Base-by-base conservation (phyloP, 2,888 invertebrate genomes). In the Lochmaea capreae region DNA sequence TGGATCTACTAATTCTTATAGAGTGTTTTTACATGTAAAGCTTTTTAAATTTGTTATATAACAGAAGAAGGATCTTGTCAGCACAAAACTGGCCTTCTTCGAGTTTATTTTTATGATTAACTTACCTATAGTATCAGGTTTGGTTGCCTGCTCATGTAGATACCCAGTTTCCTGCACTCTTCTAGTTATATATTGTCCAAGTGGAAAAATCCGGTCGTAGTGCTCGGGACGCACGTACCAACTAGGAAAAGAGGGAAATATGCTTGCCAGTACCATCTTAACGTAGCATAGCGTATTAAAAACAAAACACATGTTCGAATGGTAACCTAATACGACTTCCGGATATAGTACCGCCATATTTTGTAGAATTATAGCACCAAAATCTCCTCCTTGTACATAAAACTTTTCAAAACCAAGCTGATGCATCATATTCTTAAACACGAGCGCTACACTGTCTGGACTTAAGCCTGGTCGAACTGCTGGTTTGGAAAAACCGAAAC, bases 51-150 rank as follows among this genome's bases (percentile, higher is more conserved):
- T 22, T 3, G 22, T 22, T 22, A 22, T 2, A 3, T 33, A 33
- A 6, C 5, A 33, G 4, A 0, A 33, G 33, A 6, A 39, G 33
- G 1, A 8, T 39, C 33, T 39, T 8, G 26, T 39, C 5, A 9
- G 8, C 33, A 39, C 33, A 39, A n/a, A 39, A 9, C 33, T 39
- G 8, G 5, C 33, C 33, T 5, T 33, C 4, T 5, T 33, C 33
- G 33, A 33, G 33, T 43, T 2, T 12, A n/a, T n/a, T 12, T 12
- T 12, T 11, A 43, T 12, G 2, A 43, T 43, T 43, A 12, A 73
- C 77, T 85, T 85, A 94, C 95, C 96, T 78, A 95, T 87, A 0
- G 96, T 96, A 82, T 97, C 97, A 12, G 97, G 97, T 85, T 96
- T 97, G 0, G 96, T 96, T 0, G 94, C 91, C 84, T 97, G 97